phyloP scores from a whole-genome alignment of 2,888 invertebrate genomes.

The Hylaea fasciaria region DNA sequence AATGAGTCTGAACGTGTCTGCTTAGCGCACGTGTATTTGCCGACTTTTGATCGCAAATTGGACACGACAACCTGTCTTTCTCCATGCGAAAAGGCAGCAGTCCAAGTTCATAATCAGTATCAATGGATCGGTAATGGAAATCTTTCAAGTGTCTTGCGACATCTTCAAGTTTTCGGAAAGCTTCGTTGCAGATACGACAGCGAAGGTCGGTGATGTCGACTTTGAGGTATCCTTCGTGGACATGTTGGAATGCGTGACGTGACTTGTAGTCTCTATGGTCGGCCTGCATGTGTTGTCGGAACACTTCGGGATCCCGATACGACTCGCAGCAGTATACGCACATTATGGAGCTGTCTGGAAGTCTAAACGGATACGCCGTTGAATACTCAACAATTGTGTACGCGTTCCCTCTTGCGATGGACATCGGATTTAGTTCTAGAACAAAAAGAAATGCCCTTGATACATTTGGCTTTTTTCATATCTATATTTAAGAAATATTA shows the following conservation, averaged over 20 bases:
- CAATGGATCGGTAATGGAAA: constrained; percentile 52
- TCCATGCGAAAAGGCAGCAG: constrained; percentile 63
- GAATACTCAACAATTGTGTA: constrained; percentile 65
- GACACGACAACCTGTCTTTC: constrained; percentile 49
- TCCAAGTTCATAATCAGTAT: constrained; percentile 56
- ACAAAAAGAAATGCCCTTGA: constrained; percentile 64
- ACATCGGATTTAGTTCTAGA: constrained; percentile 69
- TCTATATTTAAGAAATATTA: constrained; percentile 3
- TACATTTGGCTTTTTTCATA: constrained; percentile 13
- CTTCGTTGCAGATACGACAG: constrained; percentile 58
- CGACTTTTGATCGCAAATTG: constrained; percentile 55
- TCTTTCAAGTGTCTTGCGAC: constrained; percentile 55
- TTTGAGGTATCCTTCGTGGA: constrained; percentile 48
- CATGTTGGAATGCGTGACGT: constrained; percentile 48
- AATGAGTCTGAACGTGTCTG: constrained; percentile 65
- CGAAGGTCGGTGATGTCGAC: constrained; percentile 64
- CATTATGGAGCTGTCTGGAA: constrained; percentile 63
- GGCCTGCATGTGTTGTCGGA: constrained; percentile 53
- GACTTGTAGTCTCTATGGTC: constrained; percentile 46
- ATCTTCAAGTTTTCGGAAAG: constrained; percentile 48
- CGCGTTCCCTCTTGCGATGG: constrained; percentile 69
- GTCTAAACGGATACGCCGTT: constrained; percentile 70
- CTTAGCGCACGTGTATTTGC: constrained; percentile 60
- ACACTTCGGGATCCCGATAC: constrained; percentile 52
- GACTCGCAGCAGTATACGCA: constrained; percentile 69